Evolutionary conservation across 1,140 invertebrate species (phyloP).

Genomic region (Paralvinella palmiformis): DNA sequence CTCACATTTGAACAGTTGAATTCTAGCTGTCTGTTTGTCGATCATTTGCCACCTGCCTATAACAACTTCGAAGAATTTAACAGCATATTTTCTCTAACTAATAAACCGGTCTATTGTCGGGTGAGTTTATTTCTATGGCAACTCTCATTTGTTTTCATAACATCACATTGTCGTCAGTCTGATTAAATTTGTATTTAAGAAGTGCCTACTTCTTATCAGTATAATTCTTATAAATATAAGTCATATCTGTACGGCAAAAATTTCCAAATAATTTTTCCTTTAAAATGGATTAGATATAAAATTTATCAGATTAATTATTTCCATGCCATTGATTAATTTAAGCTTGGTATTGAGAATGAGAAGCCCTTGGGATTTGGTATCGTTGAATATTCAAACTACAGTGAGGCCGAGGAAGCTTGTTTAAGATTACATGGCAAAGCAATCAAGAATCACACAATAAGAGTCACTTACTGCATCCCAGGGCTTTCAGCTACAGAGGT

Average conservation of each 20-base stretch:
- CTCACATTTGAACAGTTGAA: conserved; percentile 19
- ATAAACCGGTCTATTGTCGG: conserved; percentile 59
- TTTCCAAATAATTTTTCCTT: background rate
- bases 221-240: background rate
- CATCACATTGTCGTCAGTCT: background rate
- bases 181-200: background rate
- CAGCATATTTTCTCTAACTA: conserved; percentile 53
- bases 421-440: conserved; percentile 45
- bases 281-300: too few species aligned
- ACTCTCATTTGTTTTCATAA: background rate
- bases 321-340: conserved; percentile 15
- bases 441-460: conserved; percentile 50
- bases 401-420: conserved; percentile 55
- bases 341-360: conserved; percentile 58
- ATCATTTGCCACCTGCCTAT: conserved; percentile 55
- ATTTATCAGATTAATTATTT: too few species aligned
- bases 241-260: background rate
- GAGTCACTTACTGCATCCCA: conserved; percentile 58
- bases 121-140: conserved; percentile 36
- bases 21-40: conserved; percentile 53
- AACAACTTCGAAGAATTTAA: conserved; percentile 55
- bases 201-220: background rate
- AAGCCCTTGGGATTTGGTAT: conserved; percentile 57
- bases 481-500: conserved; percentile 29
- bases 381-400: conserved; percentile 53